Percentiles rank a stretch among this genome's conserved stretches.
phyloP scores from a whole-genome alignment of 1,140 invertebrate species.

The Phenacoccus solenopsis region DNA sequence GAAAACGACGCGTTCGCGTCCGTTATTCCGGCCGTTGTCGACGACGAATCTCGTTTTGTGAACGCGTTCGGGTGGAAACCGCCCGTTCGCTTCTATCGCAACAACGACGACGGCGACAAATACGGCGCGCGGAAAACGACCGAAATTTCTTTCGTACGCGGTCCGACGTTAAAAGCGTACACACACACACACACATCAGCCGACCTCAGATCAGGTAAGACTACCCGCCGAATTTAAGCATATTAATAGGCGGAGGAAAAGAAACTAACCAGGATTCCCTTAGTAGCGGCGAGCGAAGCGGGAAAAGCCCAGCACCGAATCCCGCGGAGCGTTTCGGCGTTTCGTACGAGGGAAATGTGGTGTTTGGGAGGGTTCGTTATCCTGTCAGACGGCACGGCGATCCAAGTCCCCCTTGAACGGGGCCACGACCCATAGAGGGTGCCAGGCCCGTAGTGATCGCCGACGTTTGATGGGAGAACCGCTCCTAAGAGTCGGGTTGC shows the following conservation, averaged over 20 bases:
- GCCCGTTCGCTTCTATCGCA: too few relatives aligned
- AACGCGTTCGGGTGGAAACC: too few relatives aligned
- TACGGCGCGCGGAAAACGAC: too few relatives aligned
- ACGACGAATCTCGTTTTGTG: too few relatives aligned
- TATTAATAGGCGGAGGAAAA: conserved; percentile 85
- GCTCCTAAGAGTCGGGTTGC: conserved; percentile 61
- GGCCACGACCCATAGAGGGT: conserved; percentile 50
- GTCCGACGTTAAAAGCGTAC: too few relatives aligned
- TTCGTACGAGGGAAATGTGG: conserved; percentile 42
- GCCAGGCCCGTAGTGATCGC: conserved; percentile 47
- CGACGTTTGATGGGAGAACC: conserved; percentile 35
- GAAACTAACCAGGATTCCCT: conserved; percentile 79
- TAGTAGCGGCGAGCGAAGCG: conserved; percentile 76
- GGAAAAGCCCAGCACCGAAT: conserved; percentile 59
- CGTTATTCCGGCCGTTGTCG: too few relatives aligned
- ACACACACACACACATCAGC: conserved; percentile 32
- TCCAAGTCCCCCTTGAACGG: conserved; percentile 54
- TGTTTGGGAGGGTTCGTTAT: conserved; percentile 41
- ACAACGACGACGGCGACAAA: too few relatives aligned
- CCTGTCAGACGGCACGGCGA: conserved; percentile 48
- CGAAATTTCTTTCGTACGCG: too few relatives aligned
- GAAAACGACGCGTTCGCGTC: too few relatives aligned
- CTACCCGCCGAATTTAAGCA: conserved; percentile 74
- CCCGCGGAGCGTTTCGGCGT: conserved; percentile 30
- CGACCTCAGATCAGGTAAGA: conserved; percentile 56